These are phyloP conservation scores for Centrocercus urophasianus DNA, from an alignment of 2,113 vertebrate genomes.

Conservation along the genomic window DNA sequence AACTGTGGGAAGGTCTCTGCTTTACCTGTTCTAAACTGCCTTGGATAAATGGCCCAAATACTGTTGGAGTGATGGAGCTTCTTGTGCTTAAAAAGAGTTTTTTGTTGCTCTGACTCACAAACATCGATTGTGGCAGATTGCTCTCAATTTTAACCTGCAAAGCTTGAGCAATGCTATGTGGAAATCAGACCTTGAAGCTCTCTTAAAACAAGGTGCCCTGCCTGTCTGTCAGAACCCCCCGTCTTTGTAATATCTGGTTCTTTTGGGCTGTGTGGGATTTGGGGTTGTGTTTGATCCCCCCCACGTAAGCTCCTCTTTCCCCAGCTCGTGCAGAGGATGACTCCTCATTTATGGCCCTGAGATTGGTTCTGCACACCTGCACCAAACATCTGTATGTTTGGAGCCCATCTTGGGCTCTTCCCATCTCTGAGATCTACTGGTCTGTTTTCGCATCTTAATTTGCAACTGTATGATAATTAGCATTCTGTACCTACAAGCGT, in stretches of 20 bases:
- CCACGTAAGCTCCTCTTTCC: not conserved
- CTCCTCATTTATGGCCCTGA: not conserved
- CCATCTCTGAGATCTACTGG: too few species aligned
- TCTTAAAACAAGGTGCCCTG: not conserved
- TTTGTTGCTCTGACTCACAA: rapidly evolving
- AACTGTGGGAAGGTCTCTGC: not conserved
- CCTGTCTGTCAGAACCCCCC: not conserved
- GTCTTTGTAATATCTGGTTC: not conserved
- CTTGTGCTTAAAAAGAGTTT: not conserved
- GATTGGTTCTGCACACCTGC: not conserved
- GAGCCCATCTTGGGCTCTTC: not conserved
- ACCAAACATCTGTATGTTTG: not conserved
- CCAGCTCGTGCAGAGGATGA: not conserved
- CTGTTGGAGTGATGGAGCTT: rapidly evolving
- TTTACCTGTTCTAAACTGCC: not conserved
- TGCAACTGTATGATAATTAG: not conserved
- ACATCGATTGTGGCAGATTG: not conserved
- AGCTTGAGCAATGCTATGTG: not conserved
- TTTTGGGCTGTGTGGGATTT: not conserved
- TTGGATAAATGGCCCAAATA: not conserved
- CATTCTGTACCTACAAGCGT: not conserved
- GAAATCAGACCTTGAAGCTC: not conserved
- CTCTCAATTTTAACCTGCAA: not conserved
- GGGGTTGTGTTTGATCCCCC: not conserved
- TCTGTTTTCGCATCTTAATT: not conserved